A percentile compares a stretch with the other conserved stretches of the same genome.
phyloP scores from a whole-genome alignment of 2,888 invertebrate species.

The Meteorus colon region DNA sequence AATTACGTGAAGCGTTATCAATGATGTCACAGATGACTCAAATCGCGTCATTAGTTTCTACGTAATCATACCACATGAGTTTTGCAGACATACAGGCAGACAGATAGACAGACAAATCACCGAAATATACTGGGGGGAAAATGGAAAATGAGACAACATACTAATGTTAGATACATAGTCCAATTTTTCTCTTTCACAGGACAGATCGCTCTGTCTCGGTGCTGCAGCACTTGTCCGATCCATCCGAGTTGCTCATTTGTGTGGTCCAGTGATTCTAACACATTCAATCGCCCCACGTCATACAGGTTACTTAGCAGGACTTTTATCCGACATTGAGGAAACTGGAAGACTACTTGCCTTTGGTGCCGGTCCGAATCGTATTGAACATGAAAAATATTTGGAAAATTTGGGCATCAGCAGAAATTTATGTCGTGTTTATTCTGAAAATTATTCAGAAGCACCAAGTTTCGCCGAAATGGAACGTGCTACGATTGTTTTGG shows the following conservation, averaged over 20 bases:
- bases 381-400: conserved; percentile 82
- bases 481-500: conserved; percentile 79
- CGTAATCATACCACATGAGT: no score
- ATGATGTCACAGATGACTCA: no score
- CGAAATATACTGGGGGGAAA: no score
- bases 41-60: no score
- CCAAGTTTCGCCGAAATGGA: conserved; percentile 75
- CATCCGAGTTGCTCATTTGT: conserved; percentile 78
- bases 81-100: no score
- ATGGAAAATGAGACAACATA: no score
- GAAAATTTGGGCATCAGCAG: conserved; percentile 79
- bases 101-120: no score
- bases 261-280: conserved; percentile 85
- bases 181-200: conserved; percentile 73
- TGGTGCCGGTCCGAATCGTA: conserved; percentile 75
- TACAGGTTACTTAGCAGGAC: conserved; percentile 84
- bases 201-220: conserved; percentile 86
- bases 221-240: conserved; percentile 84
- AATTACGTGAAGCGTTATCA: no score
- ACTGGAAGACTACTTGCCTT: conserved; percentile 78
- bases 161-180: no score
- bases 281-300: conserved; percentile 87
- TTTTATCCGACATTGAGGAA: conserved; percentile 77
- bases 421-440: conserved; percentile 64
- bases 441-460: conserved; percentile 57